Conservation (phyloP, 2,888 invertebrate genomes). For the Chromoteleia sp. region DNA sequence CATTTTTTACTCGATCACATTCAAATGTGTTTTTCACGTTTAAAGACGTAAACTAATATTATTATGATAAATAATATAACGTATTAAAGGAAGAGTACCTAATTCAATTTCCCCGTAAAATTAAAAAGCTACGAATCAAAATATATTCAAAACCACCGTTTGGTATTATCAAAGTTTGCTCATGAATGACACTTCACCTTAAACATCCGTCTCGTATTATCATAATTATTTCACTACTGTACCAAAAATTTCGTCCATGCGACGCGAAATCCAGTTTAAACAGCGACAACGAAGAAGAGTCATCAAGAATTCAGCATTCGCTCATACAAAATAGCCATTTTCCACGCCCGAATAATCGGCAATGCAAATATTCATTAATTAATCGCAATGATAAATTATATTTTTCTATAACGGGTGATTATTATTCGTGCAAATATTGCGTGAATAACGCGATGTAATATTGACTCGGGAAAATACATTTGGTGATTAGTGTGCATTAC, state of each 20-base stretch:
- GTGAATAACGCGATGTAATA: constrained; percentile 7
- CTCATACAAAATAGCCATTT: constrained; percentile 4
- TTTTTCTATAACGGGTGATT: constrained; percentile 6
- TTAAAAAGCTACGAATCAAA: too few species aligned
- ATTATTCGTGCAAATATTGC: constrained; percentile 16
- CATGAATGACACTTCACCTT: too few species aligned
- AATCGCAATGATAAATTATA: constrained; percentile 8
- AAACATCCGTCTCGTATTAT: neutral
- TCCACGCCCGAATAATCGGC: neutral
- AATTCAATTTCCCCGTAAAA: too few species aligned
- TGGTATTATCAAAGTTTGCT: too few species aligned
- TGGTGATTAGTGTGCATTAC: constrained; percentile 39
- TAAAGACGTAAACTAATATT: too few species aligned
- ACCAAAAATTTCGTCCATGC: neutral
- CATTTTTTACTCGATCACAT: too few species aligned
- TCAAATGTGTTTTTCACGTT: too few species aligned
- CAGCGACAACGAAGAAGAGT: neutral
- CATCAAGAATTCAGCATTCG: constrained; percentile 14
- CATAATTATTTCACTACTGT: neutral
- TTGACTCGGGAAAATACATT: constrained; percentile 1
- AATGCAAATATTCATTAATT: constrained; percentile 24
- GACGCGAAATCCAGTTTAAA: neutral
- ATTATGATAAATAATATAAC: too few species aligned
- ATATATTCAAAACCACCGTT: too few species aligned
- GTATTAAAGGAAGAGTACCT: too few species aligned